A percentile compares a stretch with the other conserved stretches of the same genome.
Conservation (phyloP, 2,113 vertebrate genomes). For the Laticauda colubrina region DNA sequence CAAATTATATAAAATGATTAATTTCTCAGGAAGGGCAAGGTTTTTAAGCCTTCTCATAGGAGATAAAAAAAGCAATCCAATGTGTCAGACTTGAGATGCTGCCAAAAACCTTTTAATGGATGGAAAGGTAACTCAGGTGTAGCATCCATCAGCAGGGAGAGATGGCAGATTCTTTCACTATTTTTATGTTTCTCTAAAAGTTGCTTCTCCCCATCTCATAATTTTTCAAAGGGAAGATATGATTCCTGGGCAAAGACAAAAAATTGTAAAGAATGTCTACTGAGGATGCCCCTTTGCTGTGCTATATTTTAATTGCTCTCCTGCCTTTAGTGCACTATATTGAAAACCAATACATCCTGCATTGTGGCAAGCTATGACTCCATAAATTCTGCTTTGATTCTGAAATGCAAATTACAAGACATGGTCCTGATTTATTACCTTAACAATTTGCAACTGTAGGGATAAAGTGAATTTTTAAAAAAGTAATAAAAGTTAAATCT, state of each 20-base stretch:
- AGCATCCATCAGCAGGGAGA: neutral
- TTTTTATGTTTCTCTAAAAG: neutral
- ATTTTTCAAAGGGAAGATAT: neutral
- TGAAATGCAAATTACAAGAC: neutral
- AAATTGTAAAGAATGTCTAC: neutral
- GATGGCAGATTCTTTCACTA: neutral
- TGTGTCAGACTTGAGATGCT: neutral
- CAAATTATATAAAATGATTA: neutral
- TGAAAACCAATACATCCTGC: neutral
- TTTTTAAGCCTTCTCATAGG: neutral
- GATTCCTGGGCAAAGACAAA: neutral
- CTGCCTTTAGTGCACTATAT: neutral
- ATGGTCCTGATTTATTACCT: neutral
- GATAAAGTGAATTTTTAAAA: slow-evolving; percentile 39
- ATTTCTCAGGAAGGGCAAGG: slow-evolving; percentile 9
- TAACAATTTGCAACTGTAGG: slow-evolving; percentile 24
- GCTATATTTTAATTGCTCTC: neutral
- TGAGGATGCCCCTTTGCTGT: neutral
- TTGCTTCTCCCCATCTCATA: neutral
- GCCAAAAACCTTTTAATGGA: neutral
- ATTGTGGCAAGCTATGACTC: neutral
- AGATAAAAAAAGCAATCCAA: neutral
- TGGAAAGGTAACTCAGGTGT: neutral
- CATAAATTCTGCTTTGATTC: neutral
- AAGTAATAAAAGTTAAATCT: slow-evolving; percentile 30